Percentiles rank a stretch among this genome's conserved stretches.
Evolutionary conservation across 2,888 invertebrate species (phyloP).

Genomic region (Scaptomyza cyrtandrae): DNA sequence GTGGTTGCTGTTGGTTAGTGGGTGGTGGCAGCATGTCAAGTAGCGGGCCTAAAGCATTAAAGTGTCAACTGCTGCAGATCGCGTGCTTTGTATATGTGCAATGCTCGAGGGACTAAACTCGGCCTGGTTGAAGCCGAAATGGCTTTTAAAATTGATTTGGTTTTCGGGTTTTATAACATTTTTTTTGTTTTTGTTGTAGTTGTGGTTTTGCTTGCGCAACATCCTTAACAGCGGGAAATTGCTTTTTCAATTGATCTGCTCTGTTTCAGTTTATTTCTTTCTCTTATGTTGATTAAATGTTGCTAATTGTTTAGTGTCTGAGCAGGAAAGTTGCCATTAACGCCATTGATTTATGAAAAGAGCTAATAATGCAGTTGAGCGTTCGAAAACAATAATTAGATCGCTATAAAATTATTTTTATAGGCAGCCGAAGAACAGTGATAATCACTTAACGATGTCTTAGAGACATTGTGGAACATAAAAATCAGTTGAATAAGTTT

Average conservation of each 20-base stretch:
- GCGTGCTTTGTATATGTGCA: slow-evolving; percentile 17
- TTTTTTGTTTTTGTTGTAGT: slow-evolving; percentile 11
- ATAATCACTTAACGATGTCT: slow-evolving; percentile 27
- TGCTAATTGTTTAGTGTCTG: slow-evolving; percentile 47
- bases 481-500: not conserved
- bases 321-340: slow-evolving; percentile 68
- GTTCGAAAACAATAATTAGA: slow-evolving; percentile 35
- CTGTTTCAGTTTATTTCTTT: slow-evolving; percentile 38
- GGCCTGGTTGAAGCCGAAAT: slow-evolving; percentile 20
- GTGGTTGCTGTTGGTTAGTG: slow-evolving; percentile 23
- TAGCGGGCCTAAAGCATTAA: slow-evolving; percentile 21
- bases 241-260: slow-evolving; percentile 62
- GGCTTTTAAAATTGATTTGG: slow-evolving; percentile 25
- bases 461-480: slow-evolving; percentile 12
- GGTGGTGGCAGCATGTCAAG: slow-evolving; percentile 45
- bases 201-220: slow-evolving; percentile 63
- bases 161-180: slow-evolving; percentile 10
- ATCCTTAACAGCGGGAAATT: slow-evolving; percentile 68
- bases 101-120: slow-evolving; percentile 34
- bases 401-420: slow-evolving; percentile 30
- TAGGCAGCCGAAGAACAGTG: slow-evolving; percentile 29
- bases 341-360: slow-evolving; percentile 71
- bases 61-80: slow-evolving; percentile 28
- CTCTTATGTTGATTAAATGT: slow-evolving; percentile 40
- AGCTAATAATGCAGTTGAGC: slow-evolving; percentile 58